These are phyloP conservation scores for Dermolepida albohirtum DNA, from an alignment of 2,888 invertebrate species.

Conservation along the genomic window DNA sequence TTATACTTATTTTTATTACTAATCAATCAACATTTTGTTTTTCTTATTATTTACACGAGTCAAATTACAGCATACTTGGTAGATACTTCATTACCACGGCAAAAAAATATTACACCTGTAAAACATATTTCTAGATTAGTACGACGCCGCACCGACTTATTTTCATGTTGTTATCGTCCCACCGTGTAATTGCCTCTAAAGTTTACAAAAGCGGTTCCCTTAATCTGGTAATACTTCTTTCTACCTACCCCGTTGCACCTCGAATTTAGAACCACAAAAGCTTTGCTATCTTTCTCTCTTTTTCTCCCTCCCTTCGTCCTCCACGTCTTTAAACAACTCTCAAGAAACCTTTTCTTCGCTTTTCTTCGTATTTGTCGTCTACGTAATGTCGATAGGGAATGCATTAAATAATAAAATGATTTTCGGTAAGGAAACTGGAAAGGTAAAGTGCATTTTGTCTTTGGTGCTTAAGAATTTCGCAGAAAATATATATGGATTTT, in stretches of 20 bases:
- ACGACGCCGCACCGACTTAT: conserved; percentile 4
- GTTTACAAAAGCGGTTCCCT: conserved; percentile 25
- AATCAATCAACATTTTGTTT: too few relatives aligned
- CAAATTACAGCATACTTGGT: too few relatives aligned
- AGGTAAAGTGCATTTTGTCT: too few relatives aligned
- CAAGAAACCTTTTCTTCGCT: neutral
- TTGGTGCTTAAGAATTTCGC: too few relatives aligned
- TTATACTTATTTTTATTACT: too few relatives aligned
- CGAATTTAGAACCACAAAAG: too few relatives aligned
- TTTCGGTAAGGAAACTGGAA: neutral
- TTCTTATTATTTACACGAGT: too few relatives aligned
- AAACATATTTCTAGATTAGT: conserved; percentile 28
- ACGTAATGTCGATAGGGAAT: neutral
- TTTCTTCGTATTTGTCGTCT: neutral
- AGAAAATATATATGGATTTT: too few relatives aligned
- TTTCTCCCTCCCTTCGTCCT: neutral
- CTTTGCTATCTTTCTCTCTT: neutral
- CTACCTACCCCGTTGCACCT: neutral
- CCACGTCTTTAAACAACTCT: neutral
- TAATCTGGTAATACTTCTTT: conserved; percentile 29
- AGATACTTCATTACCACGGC: too few relatives aligned
- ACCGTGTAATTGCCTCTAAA: conserved; percentile 30
- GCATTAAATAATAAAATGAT: conserved; percentile 12
- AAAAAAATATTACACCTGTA: conserved; percentile 14
- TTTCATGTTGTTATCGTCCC: conserved; percentile 29